phyloP scores from a whole-genome alignment of 2,797 vertebrate genomes.

The Hypotaenidia okinawae region DNA sequence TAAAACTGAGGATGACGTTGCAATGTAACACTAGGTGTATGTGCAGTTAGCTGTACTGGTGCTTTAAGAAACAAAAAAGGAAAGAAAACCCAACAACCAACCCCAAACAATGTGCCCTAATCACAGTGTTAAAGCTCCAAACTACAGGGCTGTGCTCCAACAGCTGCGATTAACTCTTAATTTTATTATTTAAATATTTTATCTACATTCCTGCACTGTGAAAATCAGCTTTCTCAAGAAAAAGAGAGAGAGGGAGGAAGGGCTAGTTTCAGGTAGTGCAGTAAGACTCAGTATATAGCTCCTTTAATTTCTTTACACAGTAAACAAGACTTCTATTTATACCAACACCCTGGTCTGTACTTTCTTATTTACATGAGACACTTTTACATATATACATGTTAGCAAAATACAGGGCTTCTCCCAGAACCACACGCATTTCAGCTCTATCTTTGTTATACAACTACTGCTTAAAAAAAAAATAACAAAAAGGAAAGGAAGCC shows the following conservation, averaged over 20 bases:
- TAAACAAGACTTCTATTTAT: conserved; percentile 71
- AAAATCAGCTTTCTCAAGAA: neutral
- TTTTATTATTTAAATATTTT: neutral
- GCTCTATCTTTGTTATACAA: conserved; percentile 50
- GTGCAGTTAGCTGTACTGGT: neutral
- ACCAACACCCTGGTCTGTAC: conserved; percentile 30
- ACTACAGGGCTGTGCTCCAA: neutral
- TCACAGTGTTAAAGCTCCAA: neutral
- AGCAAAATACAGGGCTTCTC: conserved; percentile 81
- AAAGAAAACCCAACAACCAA: neutral
- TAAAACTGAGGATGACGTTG: neutral
- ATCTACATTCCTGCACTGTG: neutral
- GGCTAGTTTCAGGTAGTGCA: conserved; percentile 68
- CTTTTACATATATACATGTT: conserved; percentile 83
- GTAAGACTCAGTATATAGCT: conserved; percentile 52
- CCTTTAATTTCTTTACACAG: conserved; percentile 72
- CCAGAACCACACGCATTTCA: conserved; percentile 62
- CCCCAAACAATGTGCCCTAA: neutral
- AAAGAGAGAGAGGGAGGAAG: neutral
- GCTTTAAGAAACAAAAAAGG: neutral
- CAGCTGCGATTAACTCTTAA: neutral
- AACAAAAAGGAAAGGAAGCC: neutral
- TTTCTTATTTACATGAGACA: conserved; percentile 77
- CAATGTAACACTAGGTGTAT: neutral
- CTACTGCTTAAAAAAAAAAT: conserved; percentile 33